A percentile compares a stretch with the other conserved stretches of the same genome.
Conservation (phyloP, 30 jellyfish, hydroid and myxozoan species). For the Mastigias papua region DNA sequence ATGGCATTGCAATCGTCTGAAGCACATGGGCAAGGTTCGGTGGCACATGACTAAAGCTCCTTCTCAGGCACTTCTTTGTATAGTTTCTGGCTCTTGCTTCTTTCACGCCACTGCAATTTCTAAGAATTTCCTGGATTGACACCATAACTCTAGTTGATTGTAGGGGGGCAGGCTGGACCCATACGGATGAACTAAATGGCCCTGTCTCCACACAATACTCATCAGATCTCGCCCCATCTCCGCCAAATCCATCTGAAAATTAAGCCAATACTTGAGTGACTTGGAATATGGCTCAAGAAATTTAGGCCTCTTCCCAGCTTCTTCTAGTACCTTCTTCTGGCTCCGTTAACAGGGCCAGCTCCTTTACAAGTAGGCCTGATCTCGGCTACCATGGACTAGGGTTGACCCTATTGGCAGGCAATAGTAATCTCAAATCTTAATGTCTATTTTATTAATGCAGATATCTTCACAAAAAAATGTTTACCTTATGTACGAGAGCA, state of each 20-base stretch:
- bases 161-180: conserved; percentile 49
- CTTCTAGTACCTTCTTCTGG: too few relatives aligned
- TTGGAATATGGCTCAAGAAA: too few relatives aligned
- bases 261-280: not conserved
- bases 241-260: conserved; percentile 64
- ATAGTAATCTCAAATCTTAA: too few relatives aligned
- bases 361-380: too few relatives aligned
- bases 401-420: too few relatives aligned
- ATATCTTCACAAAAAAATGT: too few relatives aligned
- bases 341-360: too few relatives aligned
- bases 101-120: not conserved
- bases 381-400: too few relatives aligned
- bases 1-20: conserved; percentile 31
- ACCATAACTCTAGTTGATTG: not conserved
- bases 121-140: not conserved
- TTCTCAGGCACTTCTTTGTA: conserved; percentile 34
- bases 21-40: conserved; percentile 53
- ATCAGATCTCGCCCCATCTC: conserved; percentile 12
- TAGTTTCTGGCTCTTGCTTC: not conserved
- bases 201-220: conserved; percentile 57
- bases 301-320: too few relatives aligned
- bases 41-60: conserved; percentile 36
- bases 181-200: conserved; percentile 32
- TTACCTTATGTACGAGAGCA: too few relatives aligned
- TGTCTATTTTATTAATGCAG: too few relatives aligned